These are phyloP conservation scores for Cyaniris semiargus DNA, from an alignment of 2,888 invertebrate species.

Conservation along the genomic window DNA sequence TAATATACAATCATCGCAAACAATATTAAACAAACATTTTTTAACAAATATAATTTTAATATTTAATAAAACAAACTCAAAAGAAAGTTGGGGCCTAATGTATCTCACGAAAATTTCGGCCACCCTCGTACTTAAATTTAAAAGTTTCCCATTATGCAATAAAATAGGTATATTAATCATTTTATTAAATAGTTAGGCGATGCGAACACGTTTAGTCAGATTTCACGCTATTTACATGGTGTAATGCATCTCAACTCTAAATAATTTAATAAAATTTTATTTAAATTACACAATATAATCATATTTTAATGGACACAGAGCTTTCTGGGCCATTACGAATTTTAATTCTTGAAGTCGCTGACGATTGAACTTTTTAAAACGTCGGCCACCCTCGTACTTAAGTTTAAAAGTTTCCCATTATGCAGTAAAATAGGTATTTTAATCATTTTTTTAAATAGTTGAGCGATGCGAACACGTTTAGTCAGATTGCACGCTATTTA, in stretches of 20 bases:
- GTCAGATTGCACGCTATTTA: background rate
- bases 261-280: too few species aligned
- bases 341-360: too few species aligned
- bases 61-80: background rate
- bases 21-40: background rate
- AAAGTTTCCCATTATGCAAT: background rate
- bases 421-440: background rate
- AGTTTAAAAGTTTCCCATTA: background rate
- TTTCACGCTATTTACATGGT: slow-evolving; percentile 2
- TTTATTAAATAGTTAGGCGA: background rate
- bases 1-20: background rate
- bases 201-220: background rate
- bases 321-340: too few species aligned
- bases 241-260: background rate
- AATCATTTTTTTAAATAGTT: background rate
- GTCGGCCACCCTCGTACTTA: background rate
- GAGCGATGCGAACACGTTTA: background rate
- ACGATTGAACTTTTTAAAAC: background rate
- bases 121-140: background rate
- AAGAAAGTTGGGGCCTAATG: background rate
- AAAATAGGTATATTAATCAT: background rate
- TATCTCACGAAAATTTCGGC: background rate
- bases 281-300: too few species aligned
- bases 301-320: too few species aligned
- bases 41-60: background rate